Conservation (phyloP, 2,797 vertebrate species). For the Coendou prehensilis region DNA sequence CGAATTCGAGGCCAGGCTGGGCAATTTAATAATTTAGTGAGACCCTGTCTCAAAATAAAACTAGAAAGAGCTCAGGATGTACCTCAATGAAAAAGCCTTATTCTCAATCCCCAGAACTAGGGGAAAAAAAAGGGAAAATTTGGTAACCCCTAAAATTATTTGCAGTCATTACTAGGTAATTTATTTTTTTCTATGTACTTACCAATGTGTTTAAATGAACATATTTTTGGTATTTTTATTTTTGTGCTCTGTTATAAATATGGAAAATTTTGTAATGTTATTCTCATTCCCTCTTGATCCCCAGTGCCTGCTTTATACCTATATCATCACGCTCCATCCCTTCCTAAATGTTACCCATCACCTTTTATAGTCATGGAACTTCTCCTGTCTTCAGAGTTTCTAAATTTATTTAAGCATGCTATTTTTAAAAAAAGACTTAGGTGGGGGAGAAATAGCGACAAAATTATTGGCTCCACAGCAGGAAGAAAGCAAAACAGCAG, state of each 20-base stretch:
- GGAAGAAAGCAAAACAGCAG: neutral
- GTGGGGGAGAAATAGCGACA: neutral
- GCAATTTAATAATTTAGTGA: neutral
- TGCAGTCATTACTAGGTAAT: neutral
- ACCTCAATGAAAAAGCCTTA: neutral
- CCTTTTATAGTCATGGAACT: neutral
- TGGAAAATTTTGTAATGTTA: neutral
- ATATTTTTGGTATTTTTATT: neutral
- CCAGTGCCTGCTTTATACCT: neutral
- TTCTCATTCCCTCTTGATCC: neutral
- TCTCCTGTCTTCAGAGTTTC: neutral
- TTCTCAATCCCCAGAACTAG: neutral
- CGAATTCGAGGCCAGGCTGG: neutral
- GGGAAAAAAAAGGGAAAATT: neutral
- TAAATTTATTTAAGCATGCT: neutral
- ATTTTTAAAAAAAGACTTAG: neutral
- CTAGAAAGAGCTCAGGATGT: neutral
- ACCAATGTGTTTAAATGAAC: neutral
- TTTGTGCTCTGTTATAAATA: neutral
- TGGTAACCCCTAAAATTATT: neutral
- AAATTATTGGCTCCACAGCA: neutral
- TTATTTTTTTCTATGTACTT: neutral
- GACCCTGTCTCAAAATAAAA: neutral
- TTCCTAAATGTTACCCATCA: neutral
- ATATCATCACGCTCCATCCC: neutral